Conservation (phyloP, 2,888 invertebrate species). For the Serrognathus titanus region DNA sequence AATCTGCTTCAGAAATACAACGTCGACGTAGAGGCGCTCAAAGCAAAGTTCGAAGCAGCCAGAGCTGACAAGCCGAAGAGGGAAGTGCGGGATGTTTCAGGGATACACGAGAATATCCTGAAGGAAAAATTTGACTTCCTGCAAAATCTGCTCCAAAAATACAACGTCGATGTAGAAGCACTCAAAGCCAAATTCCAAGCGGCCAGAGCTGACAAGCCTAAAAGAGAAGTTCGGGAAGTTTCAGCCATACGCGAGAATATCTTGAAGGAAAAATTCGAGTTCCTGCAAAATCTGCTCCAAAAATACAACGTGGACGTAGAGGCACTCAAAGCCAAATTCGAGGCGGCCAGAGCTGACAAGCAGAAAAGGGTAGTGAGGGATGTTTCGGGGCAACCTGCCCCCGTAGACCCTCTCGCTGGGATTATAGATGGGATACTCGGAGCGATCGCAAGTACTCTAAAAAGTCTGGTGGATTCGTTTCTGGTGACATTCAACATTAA, state of each 20-base stretch:
- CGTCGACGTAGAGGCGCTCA: neutral
- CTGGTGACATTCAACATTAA: neutral
- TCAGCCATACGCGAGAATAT: neutral
- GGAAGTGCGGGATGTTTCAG: neutral
- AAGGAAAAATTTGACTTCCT: neutral
- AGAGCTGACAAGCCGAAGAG: neutral
- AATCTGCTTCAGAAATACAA: neutral
- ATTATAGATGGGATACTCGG: slow-evolving; percentile 4
- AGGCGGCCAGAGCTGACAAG: neutral
- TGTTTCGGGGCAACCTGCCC: neutral
- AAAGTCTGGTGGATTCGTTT: neutral
- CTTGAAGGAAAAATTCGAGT: neutral
- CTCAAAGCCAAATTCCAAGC: neutral
- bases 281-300: neutral
- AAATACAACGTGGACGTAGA: slow-evolving; percentile 1
- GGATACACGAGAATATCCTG: neutral
- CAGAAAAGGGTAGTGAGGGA: neutral
- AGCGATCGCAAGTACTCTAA: neutral
- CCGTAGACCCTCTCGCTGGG: neutral
- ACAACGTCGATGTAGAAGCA: slow-evolving; percentile 1
- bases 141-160: neutral
- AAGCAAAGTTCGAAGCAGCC: neutral
- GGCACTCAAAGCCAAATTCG: neutral
- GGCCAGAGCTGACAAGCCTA: neutral
- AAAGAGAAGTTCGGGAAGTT: too few species aligned